phyloP scores from a whole-genome alignment of 2,113 vertebrate genomes.

The Grus americana region DNA sequence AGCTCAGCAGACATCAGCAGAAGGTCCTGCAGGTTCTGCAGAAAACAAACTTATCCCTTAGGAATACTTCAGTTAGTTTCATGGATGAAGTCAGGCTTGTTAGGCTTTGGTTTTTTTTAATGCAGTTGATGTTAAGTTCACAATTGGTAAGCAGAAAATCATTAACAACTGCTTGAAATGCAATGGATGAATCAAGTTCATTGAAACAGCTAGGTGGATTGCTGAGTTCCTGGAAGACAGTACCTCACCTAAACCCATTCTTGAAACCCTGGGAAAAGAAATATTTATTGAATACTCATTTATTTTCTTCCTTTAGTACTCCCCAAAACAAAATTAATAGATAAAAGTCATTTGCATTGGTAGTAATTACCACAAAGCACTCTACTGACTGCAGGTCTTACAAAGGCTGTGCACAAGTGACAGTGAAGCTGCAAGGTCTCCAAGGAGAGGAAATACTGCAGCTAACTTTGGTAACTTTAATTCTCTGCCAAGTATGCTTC shows the following conservation, averaged over 20 bases:
- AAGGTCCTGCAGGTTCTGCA: not conserved
- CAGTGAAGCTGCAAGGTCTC: not conserved
- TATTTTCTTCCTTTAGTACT: not conserved
- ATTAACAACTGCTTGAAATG: conserved; percentile 1
- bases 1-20: not conserved
- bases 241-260: conserved; percentile 9
- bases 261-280: conserved; percentile 33
- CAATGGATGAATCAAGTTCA: not conserved
- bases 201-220: not conserved
- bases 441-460: not conserved
- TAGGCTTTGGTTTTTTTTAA: not conserved
- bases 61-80: not conserved
- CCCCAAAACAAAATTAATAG: not conserved
- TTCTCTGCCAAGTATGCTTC: not conserved
- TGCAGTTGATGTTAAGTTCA: not conserved
- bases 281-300: not conserved
- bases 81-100: not conserved
- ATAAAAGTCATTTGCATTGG: not conserved
- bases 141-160: not conserved
- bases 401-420: not conserved
- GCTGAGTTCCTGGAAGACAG: conserved; percentile 4
- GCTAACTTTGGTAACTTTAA: not conserved
- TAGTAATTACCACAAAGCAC: not conserved
- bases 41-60: not conserved
- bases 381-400: not conserved